Evolutionary conservation across 2,113 vertebrate genomes (phyloP).

Genomic region (Brachyhypopomus occidentalis): DNA sequence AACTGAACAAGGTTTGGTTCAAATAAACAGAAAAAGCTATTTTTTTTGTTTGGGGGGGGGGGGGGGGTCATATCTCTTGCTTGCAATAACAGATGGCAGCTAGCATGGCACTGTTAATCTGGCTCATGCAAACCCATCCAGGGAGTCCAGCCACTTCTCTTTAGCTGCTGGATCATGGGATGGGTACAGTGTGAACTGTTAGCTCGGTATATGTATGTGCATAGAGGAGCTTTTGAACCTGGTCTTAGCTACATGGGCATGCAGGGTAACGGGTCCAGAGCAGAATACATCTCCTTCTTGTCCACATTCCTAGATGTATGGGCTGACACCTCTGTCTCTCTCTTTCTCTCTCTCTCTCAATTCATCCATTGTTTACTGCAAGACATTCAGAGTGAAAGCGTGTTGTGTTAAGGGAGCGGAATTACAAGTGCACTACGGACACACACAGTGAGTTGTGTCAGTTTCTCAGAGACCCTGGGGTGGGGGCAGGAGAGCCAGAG

Average conservation of each 20-base stretch:
- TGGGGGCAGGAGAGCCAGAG: background rate
- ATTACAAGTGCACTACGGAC: background rate
- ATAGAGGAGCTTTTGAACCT: too few species aligned
- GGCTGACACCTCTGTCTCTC: background rate
- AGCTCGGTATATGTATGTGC: too few species aligned
- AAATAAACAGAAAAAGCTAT: too few species aligned
- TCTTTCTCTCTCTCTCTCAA: background rate
- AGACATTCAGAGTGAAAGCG: background rate
- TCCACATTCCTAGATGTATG: background rate
- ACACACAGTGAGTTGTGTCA: background rate
- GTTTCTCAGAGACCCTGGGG: constrained; percentile 7
- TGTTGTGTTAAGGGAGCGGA: background rate
- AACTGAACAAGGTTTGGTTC: too few species aligned
- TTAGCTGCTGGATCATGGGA: constrained; percentile 15
- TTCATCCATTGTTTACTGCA: background rate
- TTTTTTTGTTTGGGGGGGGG: too few species aligned
- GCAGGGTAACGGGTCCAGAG: too few species aligned
- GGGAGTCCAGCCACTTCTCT: background rate
- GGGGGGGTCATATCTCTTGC: too few species aligned
- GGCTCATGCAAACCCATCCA: background rate
- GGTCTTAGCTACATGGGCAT: too few species aligned
- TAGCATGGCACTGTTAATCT: background rate
- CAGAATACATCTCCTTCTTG: background rate
- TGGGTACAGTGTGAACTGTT: background rate
- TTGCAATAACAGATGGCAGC: background rate